A percentile compares a stretch with the other conserved stretches of the same genome.
Conservation (phyloP, 2,888 invertebrate species). For the Sicus ferrugineus region DNA sequence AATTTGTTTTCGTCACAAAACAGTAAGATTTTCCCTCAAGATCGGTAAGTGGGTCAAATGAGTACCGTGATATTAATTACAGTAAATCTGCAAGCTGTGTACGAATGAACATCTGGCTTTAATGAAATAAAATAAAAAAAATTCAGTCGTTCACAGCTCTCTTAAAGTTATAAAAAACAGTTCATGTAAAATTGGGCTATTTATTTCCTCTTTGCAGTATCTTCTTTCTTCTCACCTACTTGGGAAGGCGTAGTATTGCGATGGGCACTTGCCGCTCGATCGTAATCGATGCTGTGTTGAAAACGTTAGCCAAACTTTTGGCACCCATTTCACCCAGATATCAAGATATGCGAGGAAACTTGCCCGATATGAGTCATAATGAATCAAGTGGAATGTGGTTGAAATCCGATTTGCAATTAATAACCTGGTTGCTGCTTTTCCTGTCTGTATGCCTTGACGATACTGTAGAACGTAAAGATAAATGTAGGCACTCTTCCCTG, state of each 20-base stretch:
- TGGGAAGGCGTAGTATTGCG: constrained; percentile 81
- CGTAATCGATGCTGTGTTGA: constrained; percentile 72
- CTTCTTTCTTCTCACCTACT: constrained; percentile 84
- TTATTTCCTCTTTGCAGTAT: constrained; percentile 68
- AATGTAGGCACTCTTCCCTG: constrained; percentile 52
- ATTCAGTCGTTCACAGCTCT: too few species aligned
- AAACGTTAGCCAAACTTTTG: constrained; percentile 69
- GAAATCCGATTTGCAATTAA: constrained; percentile 71
- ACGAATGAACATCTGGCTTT: too few species aligned
- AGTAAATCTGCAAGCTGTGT: too few species aligned
- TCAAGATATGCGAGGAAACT: constrained; percentile 50
- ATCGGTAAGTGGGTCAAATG: constrained; percentile 70
- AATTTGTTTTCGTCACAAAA: constrained; percentile 81
- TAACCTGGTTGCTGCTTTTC: constrained; percentile 81
- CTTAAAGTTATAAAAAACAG: too few species aligned
- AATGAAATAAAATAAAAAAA: too few species aligned
- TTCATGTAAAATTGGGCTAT: neutral
- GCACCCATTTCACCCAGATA: constrained; percentile 66
- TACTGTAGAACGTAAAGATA: constrained; percentile 62
- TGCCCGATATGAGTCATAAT: constrained; percentile 40
- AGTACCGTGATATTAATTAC: neutral
- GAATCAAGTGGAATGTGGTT: constrained; percentile 59
- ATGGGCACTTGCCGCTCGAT: constrained; percentile 69
- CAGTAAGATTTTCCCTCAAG: constrained; percentile 82
- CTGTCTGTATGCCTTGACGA: constrained; percentile 76